These are phyloP conservation scores for Troides oblongomaculatus DNA, from an alignment of 2,888 invertebrate species.

Conservation along the genomic window DNA sequence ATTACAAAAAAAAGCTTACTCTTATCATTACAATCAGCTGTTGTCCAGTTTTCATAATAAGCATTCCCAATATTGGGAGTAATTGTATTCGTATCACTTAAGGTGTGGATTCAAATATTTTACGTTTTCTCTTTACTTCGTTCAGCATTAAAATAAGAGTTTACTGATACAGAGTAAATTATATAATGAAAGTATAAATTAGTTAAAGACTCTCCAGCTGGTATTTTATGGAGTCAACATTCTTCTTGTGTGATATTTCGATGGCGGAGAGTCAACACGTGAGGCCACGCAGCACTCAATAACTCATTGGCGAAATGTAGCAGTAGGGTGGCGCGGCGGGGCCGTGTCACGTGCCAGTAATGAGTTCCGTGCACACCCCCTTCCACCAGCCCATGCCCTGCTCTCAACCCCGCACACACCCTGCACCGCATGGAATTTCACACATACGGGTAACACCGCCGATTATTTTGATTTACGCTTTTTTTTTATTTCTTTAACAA, in stretches of 20 bases:
- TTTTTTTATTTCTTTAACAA: slow-evolving; percentile 1
- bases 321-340: slow-evolving; percentile 56
- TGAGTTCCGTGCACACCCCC: slow-evolving; percentile 60
- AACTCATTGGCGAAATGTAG: slow-evolving; percentile 75
- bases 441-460: slow-evolving; percentile 64
- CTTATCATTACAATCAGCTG: too few species aligned
- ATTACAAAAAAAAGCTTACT: too few species aligned
- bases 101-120: too few species aligned
- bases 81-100: too few species aligned
- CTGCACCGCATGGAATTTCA: slow-evolving; percentile 67
- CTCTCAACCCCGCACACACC: slow-evolving; percentile 35
- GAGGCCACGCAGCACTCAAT: slow-evolving; percentile 73
- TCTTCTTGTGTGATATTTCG: slow-evolving; percentile 25
- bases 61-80: too few species aligned
- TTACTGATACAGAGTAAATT: too few species aligned
- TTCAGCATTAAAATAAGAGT: too few species aligned
- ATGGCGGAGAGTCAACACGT: slow-evolving; percentile 60
- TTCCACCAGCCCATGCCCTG: slow-evolving; percentile 3
- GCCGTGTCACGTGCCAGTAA: slow-evolving; percentile 77
- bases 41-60: too few species aligned
- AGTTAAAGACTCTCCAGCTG: too few species aligned
- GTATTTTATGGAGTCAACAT: background rate
- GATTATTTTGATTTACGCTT: slow-evolving; percentile 70
- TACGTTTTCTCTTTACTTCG: too few species aligned
- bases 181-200: too few species aligned